These are phyloP conservation scores for Heliconius hermathena DNA, from an alignment of 1,140 invertebrate genomes.

Conservation along the genomic window DNA sequence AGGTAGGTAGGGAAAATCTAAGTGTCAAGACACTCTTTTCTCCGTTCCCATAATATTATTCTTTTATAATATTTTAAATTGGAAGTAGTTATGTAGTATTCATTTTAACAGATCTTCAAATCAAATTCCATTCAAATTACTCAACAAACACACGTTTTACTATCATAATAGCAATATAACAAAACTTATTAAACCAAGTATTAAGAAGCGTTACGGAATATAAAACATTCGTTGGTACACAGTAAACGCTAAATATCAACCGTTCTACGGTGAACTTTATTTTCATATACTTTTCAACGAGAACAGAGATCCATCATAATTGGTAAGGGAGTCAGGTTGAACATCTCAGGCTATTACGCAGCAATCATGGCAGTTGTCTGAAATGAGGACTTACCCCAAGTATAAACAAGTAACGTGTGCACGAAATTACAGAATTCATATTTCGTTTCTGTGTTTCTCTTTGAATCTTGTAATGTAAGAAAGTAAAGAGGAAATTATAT, in stretches of 20 bases:
- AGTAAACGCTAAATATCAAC: constrained; percentile 54
- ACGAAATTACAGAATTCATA: constrained; percentile 78
- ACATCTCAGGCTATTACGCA: constrained; percentile 58
- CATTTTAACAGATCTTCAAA: too few species aligned
- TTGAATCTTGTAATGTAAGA: constrained; percentile 41
- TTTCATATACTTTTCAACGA: constrained; percentile 23
- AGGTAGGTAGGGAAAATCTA: too few species aligned
- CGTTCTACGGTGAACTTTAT: constrained; percentile 43
- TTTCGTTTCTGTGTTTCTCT: constrained; percentile 69
- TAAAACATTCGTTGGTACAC: constrained; percentile 42
- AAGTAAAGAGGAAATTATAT: background rate
- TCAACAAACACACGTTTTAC: background rate
- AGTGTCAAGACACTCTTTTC: too few species aligned
- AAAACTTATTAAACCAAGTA: constrained; percentile 19
- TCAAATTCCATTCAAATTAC: background rate
- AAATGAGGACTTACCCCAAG: constrained; percentile 80
- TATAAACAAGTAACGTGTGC: constrained; percentile 82
- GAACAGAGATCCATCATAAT: constrained; percentile 22
- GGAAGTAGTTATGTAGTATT: too few species aligned
- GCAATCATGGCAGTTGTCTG: constrained; percentile 78
- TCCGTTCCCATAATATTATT: too few species aligned
- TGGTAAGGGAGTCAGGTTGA: constrained; percentile 31
- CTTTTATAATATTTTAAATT: too few species aligned
- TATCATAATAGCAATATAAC: constrained; percentile 2
- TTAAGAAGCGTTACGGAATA: constrained; percentile 6